Evolutionary conservation across 2,888 invertebrate species (phyloP).

Genomic region (Macaria liturata): DNA sequence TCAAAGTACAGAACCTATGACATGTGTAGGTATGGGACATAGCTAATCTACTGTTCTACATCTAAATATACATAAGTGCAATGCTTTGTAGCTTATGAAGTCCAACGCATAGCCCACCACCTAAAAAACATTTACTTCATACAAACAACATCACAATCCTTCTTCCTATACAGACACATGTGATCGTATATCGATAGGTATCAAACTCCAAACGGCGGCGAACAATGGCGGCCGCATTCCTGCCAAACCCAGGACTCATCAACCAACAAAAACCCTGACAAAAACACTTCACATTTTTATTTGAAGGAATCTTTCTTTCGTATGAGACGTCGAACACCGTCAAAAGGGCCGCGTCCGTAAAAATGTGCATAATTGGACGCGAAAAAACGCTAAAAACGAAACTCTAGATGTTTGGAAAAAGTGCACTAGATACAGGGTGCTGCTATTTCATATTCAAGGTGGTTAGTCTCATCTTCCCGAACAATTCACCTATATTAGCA

Average conservation of each 20-base stretch:
- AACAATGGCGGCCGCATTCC: slow-evolving; percentile 66
- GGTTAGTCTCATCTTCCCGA: too few relatives aligned
- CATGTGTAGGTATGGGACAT: too few relatives aligned
- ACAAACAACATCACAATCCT: too few relatives aligned
- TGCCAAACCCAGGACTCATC: slow-evolving; percentile 73
- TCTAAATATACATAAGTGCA: too few relatives aligned
- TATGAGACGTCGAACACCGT: slow-evolving; percentile 62
- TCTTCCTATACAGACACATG: too few relatives aligned
- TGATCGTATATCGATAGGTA: slow-evolving; percentile 20
- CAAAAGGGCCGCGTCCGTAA: slow-evolving; percentile 77
- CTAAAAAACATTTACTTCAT: too few relatives aligned
- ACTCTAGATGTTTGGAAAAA: slow-evolving; percentile 80
- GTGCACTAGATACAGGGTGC: slow-evolving; percentile 67
- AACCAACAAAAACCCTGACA: slow-evolving; percentile 73
- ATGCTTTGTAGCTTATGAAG: too few relatives aligned
- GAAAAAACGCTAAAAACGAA: slow-evolving; percentile 80
- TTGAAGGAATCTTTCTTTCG: slow-evolving; percentile 77
- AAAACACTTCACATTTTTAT: slow-evolving; percentile 77
- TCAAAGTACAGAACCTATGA: too few relatives aligned
- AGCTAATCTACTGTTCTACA: too few relatives aligned
- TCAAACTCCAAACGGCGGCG: slow-evolving; percentile 13
- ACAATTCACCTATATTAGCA: too few relatives aligned
- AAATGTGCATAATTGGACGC: slow-evolving; percentile 82
- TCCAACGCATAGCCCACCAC: too few relatives aligned
- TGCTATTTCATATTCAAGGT: too few relatives aligned